Evolutionary conservation across 2,888 invertebrate species (phyloP).

Genomic region (Elgonia sp.): DNA sequence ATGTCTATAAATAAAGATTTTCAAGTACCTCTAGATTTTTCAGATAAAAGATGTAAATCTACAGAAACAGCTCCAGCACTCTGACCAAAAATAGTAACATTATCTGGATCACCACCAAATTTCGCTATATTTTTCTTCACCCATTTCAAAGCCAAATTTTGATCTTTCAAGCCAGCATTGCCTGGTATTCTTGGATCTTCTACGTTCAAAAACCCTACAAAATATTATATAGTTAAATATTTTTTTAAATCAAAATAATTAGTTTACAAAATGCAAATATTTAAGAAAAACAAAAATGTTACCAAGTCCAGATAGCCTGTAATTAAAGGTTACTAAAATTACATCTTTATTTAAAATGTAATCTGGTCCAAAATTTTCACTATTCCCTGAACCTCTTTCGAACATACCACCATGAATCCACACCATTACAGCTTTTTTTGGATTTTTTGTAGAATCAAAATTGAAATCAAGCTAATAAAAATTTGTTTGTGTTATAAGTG

Average conservation of each 20-base stretch:
- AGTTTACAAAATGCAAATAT: too few species aligned
- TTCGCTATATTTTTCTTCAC: constrained; percentile 87
- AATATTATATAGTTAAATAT: too few species aligned
- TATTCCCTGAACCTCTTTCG: constrained; percentile 70
- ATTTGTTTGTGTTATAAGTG: too few species aligned
- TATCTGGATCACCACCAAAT: constrained; percentile 87
- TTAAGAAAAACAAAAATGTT: too few species aligned
- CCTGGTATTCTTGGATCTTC: constrained; percentile 78
- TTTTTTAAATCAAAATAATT: too few species aligned
- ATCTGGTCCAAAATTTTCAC: constrained; percentile 77
- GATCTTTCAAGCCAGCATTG: constrained; percentile 86
- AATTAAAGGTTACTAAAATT: constrained; percentile 79
- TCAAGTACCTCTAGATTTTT: constrained; percentile 78
- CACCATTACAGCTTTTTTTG: constrained; percentile 77
- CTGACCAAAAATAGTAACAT: constrained; percentile 88
- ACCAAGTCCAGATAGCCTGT: constrained; percentile 64
- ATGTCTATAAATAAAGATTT: too few species aligned
- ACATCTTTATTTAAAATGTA: constrained; percentile 79
- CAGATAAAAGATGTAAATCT: constrained; percentile 77
- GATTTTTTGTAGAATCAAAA: not conserved
- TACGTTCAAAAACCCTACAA: constrained; percentile 78
- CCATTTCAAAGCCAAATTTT: constrained; percentile 88
- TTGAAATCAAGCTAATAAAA: too few species aligned
- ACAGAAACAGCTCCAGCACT: constrained; percentile 87
- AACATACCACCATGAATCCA: constrained; percentile 80